phyloP scores from a whole-genome alignment of 2,888 invertebrate genomes.

The Uropetala carovei region DNA sequence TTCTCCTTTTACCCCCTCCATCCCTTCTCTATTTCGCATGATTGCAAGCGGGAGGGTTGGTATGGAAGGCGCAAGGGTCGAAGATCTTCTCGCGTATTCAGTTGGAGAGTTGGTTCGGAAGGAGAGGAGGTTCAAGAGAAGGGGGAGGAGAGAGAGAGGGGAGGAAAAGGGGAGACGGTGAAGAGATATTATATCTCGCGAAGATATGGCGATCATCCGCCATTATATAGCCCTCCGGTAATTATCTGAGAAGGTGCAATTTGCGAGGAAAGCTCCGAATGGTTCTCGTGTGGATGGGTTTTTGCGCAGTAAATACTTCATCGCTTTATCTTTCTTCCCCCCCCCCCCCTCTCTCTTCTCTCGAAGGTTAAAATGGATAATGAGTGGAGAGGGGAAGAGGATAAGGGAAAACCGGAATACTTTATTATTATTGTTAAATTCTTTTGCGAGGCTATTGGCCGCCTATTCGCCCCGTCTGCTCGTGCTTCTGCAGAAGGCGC shows the following conservation, averaged over 20 bases:
- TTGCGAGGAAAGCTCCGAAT: neutral
- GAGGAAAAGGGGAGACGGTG: neutral
- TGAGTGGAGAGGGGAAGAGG: neutral
- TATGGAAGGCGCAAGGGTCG: neutral
- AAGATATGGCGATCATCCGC: constrained; percentile 34
- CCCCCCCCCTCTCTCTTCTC: too few relatives aligned
- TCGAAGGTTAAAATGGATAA: neutral
- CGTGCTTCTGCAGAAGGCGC: neutral
- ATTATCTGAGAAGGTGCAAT: neutral
- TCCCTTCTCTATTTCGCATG: neutral
- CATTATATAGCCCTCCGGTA: neutral
- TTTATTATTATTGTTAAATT: neutral
- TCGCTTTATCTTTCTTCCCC: neutral
- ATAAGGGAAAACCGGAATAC: neutral
- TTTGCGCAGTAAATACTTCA: neutral
- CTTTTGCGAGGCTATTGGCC: neutral
- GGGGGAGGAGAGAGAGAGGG: neutral
- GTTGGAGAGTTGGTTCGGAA: neutral
- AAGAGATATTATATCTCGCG: constrained; percentile 4
- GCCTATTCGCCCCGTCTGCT: neutral
- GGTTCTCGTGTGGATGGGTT: neutral
- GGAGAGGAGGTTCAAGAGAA: neutral
- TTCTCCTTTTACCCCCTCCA: neutral
- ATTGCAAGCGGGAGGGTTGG: neutral
- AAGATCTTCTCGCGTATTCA: too few relatives aligned